Percentiles rank a stretch among this genome's conserved stretches.
Conservation (phyloP, 1,140 invertebrate genomes). For the Littorina saxatilis region DNA sequence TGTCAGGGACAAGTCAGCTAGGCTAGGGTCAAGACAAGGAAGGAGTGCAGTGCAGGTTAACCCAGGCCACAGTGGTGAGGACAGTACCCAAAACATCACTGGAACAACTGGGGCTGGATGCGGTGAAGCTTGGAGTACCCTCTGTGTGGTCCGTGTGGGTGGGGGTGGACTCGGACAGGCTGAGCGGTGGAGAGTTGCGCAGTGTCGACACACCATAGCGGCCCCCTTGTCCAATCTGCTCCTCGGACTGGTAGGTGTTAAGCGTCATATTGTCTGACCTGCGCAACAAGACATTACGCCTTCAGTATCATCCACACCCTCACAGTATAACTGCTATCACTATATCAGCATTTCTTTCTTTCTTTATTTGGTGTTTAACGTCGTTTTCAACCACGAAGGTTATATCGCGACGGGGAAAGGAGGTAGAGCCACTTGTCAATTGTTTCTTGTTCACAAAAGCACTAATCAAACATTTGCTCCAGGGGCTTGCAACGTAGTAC, state of each 20-base stretch:
- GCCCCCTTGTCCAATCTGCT: conserved; percentile 16
- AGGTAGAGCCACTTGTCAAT: too few species aligned
- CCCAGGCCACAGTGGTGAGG: background rate
- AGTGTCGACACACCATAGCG: conserved; percentile 35
- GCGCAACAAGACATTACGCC: background rate
- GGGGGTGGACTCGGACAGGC: conserved; percentile 92
- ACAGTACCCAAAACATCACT: conserved; percentile 72
- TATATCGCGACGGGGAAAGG: too few species aligned
- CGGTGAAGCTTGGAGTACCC: conserved; percentile 97
- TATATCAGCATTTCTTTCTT: too few species aligned
- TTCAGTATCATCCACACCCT: too few species aligned
- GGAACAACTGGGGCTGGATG: conserved; percentile 84
- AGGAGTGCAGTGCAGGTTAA: background rate
- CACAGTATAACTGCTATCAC: too few species aligned
- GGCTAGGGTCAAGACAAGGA: too few species aligned
- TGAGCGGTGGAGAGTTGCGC: conserved; percentile 89
- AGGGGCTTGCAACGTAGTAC: too few species aligned
- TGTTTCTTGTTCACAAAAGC: too few species aligned
- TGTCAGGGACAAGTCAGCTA: background rate
- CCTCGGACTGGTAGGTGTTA: conserved; percentile 43
- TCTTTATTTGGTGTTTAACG: too few species aligned
- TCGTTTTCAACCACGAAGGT: too few species aligned
- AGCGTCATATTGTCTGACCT: conserved; percentile 49
- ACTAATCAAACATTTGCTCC: too few species aligned
- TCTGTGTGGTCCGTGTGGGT: conserved; percentile 91